Evolutionary conservation across 2,113 vertebrate genomes (phyloP), one percentile per base, ranked within the genome.

Genomic region (Butorides virescens): DNA sequence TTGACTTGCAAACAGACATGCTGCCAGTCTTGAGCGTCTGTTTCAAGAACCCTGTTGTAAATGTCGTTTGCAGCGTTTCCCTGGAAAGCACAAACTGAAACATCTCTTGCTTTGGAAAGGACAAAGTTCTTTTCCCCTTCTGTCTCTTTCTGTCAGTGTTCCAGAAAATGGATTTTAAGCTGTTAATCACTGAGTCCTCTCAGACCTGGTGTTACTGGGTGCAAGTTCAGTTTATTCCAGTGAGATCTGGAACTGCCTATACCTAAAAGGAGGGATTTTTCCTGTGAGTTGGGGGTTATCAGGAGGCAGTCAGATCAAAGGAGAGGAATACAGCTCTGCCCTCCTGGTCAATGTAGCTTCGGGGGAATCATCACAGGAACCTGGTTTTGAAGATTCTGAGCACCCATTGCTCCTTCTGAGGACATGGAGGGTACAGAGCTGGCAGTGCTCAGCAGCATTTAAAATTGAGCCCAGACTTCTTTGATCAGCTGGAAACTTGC

Each of bases 21-120:
- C 80, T 73, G 84, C 89, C 50, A 30, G 11, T 89, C 81, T 75
- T 15, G 29, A 90, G 74, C 4, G 0, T n/a, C 53, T 81, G 72
- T 61, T 81, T 81, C 18, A 5, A 68, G 86, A 95, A 26, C 81
- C 74, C 58, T 56, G 62, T 77, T 91, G 62, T 26, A 92, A 95
- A 87, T 78, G 79, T 67, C 21, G 4, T 58, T 92, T 52, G 50
- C 67, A 79, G 3, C 11, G 3, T 90, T 92, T 97, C 89, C 70
- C 81, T 97, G 89, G 86, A 93, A 90, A 93, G 91, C 84, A 82
- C 53, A 46, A 74, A 49, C 58, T 47, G 83, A 87, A 93, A 53
- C 53, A 66, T 76, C 21, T 19, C 46, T 83, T 88, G 59, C 84
- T 79, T 76, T 77, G 67, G 77, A 42, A 88, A 94, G 81, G 87